Evolutionary conservation across 2,888 invertebrate species (phyloP).

Genomic region (Drosophila yooni): DNA sequence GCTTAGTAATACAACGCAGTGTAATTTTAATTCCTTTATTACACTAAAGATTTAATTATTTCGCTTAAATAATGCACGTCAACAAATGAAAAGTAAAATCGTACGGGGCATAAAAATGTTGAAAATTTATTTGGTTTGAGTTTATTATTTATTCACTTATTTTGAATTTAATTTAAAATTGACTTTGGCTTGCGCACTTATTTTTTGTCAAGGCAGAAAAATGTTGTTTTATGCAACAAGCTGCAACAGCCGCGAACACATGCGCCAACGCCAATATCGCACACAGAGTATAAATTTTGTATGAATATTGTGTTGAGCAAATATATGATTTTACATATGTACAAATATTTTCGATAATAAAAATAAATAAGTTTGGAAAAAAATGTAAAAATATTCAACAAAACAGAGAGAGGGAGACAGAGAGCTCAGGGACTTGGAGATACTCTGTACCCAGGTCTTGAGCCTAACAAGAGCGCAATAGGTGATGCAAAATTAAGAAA

Average conservation of each 20-base stretch:
- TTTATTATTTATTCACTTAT: slow-evolving; percentile 47
- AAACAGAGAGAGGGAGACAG: background rate
- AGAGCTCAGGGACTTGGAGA: background rate
- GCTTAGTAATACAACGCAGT: background rate
- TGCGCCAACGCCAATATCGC: slow-evolving; percentile 26
- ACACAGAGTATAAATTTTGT: slow-evolving; percentile 44
- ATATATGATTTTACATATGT: background rate
- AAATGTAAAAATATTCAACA: background rate
- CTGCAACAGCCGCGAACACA: slow-evolving; percentile 5
- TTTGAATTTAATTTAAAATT: slow-evolving; percentile 24
- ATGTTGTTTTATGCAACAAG: slow-evolving; percentile 34
- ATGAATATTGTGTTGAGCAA: slow-evolving; percentile 40
- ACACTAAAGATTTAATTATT: background rate
- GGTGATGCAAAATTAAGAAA: background rate
- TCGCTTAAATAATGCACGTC: background rate
- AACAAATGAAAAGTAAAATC: background rate
- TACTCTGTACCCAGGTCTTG: background rate
- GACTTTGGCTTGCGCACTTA: slow-evolving; percentile 10
- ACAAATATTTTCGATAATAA: slow-evolving; percentile 29
- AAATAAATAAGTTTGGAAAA: slow-evolving; percentile 12
- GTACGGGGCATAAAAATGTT: background rate
- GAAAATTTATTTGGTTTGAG: slow-evolving; percentile 15
- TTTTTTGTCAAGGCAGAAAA: slow-evolving; percentile 25
- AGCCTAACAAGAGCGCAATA: background rate
- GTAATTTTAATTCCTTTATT: background rate